Base-by-base conservation (phyloP, 2,888 invertebrate genomes). In the Perizoma affinitatum region DNA sequence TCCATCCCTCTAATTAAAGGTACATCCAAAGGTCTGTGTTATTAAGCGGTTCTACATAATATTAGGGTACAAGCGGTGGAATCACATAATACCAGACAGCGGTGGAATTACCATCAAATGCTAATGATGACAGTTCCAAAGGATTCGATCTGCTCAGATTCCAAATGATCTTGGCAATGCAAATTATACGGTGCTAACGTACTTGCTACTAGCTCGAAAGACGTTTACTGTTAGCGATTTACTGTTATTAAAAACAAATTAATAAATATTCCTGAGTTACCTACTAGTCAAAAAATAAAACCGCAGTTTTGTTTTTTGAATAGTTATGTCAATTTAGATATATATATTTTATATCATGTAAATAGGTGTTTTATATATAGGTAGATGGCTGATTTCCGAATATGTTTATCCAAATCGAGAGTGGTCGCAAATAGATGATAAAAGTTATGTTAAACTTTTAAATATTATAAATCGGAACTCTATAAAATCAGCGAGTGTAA, bases 121-220 rank as follows among this genome's bases (percentile, higher is more conserved):
- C 72, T 75, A 78, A 76, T 75, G 74, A 75, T 73, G 80, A 78
- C 74, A 68, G 64, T 69, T 75, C 78, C 79, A 79, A 76, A 66
- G 65, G 73, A 69, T 70, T 68, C 68, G 69, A 75, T 74, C 73
- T 73, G 65, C 63, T 67, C 73, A 67, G 73, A 74, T 74, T 76
- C 70, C 60, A 72, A 76, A 80, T 78, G 74, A 78, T 82, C 79
- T 79, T 78, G 74, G 75, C 64, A 73, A 76, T 83, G 82, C 79
- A 83, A 83, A 83, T 83, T 74, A 74, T 72, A 70, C 71, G 70
- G 72, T 69, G 75, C 73, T 76, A 75, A 79, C 77, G 76, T 79
- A 74, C 76, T 76, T 75, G 74, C 75, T 74, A 72, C 72, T 72
- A 61, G 63, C 48, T 56, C 50, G 7, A 10, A 53, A 47, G 47